phyloP scores from a whole-genome alignment of 2,888 invertebrate species.

The Cynaeus angustus region DNA sequence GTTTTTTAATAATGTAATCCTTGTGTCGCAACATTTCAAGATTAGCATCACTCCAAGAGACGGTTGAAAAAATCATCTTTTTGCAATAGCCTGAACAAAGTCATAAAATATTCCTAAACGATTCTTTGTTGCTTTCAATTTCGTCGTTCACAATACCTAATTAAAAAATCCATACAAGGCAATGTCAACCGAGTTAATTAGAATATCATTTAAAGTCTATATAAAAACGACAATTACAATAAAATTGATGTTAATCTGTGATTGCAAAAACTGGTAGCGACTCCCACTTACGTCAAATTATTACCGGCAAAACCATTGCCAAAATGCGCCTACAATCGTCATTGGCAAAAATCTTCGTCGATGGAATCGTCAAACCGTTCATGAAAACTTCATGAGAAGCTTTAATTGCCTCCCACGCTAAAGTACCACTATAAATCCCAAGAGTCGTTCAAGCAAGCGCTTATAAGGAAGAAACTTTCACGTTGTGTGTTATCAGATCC shows the following conservation, averaged over 20 bases:
- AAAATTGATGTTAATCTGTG: constrained; percentile 30
- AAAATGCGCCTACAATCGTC: not conserved
- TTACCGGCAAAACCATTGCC: not conserved
- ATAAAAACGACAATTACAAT: constrained; percentile 34
- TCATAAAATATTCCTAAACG: constrained; percentile 5
- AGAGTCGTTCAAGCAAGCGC: constrained; percentile 18
- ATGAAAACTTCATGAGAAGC: constrained; percentile 19
- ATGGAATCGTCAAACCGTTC: constrained; percentile 18
- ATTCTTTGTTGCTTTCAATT: constrained; percentile 11
- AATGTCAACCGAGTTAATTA: constrained; percentile 39
- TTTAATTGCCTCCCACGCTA: constrained; percentile 40
- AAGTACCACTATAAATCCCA: constrained; percentile 25
- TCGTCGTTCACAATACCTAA: constrained; percentile 31
- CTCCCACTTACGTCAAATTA: constrained; percentile 23
- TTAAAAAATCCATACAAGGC: constrained; percentile 41
- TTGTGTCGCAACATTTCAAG: constrained; percentile 25
- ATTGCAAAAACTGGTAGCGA: constrained; percentile 32
- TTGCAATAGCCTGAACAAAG: not conserved
- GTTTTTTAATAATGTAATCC: constrained; percentile 30
- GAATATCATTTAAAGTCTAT: constrained; percentile 30
- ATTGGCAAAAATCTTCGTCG: constrained; percentile 2
- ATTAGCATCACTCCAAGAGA: constrained; percentile 31
- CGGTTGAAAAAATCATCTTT: constrained; percentile 21
- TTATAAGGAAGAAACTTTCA: constrained; percentile 41
- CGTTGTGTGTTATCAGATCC: constrained; percentile 39